phyloP scores from a whole-genome alignment of 2,113 vertebrate genomes.

The Oplegnathus fasciatus region DNA sequence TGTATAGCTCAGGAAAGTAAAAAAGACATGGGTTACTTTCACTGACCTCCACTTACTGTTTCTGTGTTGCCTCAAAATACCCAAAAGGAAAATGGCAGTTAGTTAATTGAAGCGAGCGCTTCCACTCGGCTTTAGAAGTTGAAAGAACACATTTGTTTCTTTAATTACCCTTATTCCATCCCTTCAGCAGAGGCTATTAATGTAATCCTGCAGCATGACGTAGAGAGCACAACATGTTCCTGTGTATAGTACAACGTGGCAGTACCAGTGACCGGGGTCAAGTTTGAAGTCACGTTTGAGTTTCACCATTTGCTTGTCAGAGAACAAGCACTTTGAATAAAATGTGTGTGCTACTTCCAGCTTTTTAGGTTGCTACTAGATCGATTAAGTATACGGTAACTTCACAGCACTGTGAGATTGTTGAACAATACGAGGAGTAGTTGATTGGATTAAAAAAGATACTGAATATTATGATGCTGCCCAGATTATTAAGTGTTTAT shows the following conservation, averaged over 20 bases:
- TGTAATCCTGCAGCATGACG: neutral
- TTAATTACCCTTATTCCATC: constrained; percentile 28
- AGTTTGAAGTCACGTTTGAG: neutral
- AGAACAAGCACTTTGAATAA: neutral
- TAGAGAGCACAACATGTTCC: neutral
- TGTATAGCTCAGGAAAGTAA: neutral
- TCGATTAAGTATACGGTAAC: neutral
- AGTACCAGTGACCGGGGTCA: neutral
- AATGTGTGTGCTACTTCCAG: neutral
- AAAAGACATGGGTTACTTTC: neutral
- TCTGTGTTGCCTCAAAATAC: neutral
- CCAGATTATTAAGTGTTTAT: neutral
- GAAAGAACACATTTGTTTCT: constrained; percentile 16
- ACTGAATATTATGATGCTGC: neutral
- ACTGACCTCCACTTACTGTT: constrained; percentile 6
- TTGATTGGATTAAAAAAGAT: neutral
- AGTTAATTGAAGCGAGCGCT: constrained; percentile 16
- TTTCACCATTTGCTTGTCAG: constrained; percentile 6
- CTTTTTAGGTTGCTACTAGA: neutral
- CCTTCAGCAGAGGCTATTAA: constrained; percentile 11
- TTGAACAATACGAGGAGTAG: neutral
- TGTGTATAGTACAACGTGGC: neutral
- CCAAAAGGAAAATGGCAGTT: neutral
- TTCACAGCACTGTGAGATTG: neutral
- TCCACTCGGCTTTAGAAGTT: constrained; percentile 14